Percentiles rank a stretch among this genome's conserved stretches.
Conservation (phyloP, 1,140 invertebrate species). For the Drosophila jambulina region DNA sequence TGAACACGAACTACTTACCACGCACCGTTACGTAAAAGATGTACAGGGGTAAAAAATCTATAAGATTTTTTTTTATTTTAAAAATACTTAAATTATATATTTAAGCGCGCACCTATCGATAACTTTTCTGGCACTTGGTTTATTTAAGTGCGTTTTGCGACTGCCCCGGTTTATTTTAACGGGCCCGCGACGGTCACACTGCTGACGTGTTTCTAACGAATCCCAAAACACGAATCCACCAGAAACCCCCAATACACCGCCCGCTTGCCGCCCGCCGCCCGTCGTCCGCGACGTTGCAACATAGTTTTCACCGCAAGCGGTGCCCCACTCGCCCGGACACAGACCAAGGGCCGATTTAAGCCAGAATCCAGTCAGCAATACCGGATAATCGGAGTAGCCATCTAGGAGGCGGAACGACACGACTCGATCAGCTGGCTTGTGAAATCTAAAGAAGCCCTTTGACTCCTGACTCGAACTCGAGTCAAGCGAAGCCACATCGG, state of each 20-base stretch:
- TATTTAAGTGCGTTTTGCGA: not conserved
- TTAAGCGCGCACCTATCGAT: not conserved
- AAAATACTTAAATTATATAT: not conserved
- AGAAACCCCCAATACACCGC: constrained; percentile 23
- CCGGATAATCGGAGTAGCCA: not conserved
- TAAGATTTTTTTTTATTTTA: no score
- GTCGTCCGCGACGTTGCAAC: constrained; percentile 23
- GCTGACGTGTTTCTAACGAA: constrained; percentile 22
- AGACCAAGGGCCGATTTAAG: not conserved
- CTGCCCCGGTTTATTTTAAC: constrained; percentile 19
- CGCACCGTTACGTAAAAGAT: not conserved
- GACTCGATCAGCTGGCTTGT: constrained; percentile 22
- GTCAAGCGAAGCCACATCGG: constrained; percentile 10
- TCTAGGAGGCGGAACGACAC: constrained; percentile 3
- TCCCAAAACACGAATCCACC: constrained; percentile 24
- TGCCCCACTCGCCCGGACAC: constrained; percentile 3
- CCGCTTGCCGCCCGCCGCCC: constrained; percentile 3
- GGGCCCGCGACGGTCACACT: constrained; percentile 1
- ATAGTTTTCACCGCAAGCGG: constrained; percentile 22
- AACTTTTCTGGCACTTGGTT: not conserved
- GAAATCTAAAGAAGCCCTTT: constrained; percentile 13
- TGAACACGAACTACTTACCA: not conserved
- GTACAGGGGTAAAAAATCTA: no score
- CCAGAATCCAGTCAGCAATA: not conserved
- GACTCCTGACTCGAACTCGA: constrained; percentile 21